phyloP scores from a whole-genome alignment of 2,113 vertebrate genomes.

The Noctilio leporinus region DNA sequence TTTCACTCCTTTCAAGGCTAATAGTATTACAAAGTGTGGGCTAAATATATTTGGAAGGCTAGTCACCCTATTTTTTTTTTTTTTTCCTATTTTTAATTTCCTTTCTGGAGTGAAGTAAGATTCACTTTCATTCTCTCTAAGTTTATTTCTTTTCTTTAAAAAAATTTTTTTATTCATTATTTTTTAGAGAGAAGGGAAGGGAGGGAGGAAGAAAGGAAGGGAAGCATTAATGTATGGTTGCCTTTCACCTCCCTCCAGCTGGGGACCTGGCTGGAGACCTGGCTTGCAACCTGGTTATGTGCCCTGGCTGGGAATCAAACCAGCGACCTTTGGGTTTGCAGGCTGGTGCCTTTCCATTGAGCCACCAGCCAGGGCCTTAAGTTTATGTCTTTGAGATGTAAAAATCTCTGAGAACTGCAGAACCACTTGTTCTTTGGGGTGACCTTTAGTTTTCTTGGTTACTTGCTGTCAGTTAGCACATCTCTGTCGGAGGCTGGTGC shows the following conservation, averaged over 20 bases:
- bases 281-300: too few species aligned
- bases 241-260: too few species aligned
- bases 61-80: conserved; percentile 50
- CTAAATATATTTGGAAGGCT: conserved; percentile 43
- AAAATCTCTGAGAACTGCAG: conserved; percentile 8
- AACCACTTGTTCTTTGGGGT: background rate
- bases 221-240: too few species aligned
- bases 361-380: too few species aligned
- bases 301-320: too few species aligned
- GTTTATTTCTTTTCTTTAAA: conserved; percentile 31
- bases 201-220: too few species aligned
- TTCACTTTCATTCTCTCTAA: conserved; percentile 10
- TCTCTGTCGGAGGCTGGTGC: background rate
- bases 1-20: background rate
- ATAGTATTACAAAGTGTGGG: conserved; percentile 9
- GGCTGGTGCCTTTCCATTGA: too few species aligned
- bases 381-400: conserved; percentile 11
- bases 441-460: conserved; percentile 48
- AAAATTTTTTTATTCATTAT: too few species aligned
- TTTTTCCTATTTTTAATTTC: conserved; percentile 43
- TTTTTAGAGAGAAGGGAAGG: too few species aligned
- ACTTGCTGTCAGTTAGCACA: background rate
- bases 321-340: too few species aligned
- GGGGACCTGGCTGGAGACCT: too few species aligned
- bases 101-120: background rate